A percentile compares a stretch with the other conserved stretches of the same genome.
Conservation (phyloP, 2,888 invertebrate species). For the Epinotia brunnichana region DNA sequence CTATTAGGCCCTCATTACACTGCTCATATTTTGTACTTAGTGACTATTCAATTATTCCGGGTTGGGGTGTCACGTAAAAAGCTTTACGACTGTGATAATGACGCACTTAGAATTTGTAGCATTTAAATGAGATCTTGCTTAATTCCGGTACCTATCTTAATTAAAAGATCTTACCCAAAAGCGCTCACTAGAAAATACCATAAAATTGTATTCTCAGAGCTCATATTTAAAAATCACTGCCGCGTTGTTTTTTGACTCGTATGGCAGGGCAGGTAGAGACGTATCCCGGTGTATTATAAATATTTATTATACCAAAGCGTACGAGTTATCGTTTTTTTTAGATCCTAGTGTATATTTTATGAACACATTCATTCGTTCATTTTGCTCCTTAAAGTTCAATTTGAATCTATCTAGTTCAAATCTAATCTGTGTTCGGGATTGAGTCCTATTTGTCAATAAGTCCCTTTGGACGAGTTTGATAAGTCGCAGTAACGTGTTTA, state of each 20-base stretch:
- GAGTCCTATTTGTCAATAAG: background rate
- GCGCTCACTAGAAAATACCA: background rate
- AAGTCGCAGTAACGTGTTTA: constrained; percentile 9
- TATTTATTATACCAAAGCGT: too few species aligned
- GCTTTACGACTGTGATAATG: constrained; percentile 13
- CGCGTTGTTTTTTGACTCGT: background rate
- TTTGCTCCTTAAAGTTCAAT: constrained; percentile 3
- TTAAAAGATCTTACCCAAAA: background rate
- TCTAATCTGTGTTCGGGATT: background rate
- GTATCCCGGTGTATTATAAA: too few species aligned
- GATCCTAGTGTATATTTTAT: too few species aligned
- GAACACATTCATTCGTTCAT: too few species aligned
- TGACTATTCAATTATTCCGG: constrained; percentile 36
- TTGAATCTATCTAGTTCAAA: background rate
- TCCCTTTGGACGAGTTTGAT: background rate
- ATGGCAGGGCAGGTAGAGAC: constrained; percentile 1
- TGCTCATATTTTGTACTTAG: constrained; percentile 52
- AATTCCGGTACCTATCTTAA: constrained; percentile 13
- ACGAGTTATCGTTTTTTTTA: too few species aligned
- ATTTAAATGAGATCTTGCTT: background rate
- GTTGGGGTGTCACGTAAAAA: constrained; percentile 23
- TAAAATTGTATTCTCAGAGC: too few species aligned
- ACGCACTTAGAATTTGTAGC: constrained; percentile 15
- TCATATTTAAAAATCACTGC: too few species aligned
- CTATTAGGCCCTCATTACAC: constrained; percentile 48